Evolutionary conservation across 2,888 invertebrate genomes (phyloP).

Genomic region (Hedychridium roseum): DNA sequence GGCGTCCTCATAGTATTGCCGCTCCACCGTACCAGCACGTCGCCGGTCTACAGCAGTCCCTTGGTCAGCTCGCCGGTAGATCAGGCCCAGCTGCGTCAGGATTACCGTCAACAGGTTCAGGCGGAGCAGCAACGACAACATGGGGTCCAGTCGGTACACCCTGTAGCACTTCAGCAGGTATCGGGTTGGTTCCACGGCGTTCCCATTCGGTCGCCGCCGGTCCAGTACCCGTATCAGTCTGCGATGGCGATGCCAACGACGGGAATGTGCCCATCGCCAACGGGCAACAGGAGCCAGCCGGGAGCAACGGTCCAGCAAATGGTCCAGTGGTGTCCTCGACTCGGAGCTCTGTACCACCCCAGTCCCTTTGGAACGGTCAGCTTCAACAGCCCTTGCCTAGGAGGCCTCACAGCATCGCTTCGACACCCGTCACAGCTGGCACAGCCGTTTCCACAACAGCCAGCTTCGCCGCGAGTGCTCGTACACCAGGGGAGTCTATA

Average conservation of each 20-base stretch:
- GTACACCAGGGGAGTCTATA: conserved; percentile 55
- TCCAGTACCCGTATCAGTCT: conserved; percentile 46
- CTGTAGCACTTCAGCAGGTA: conserved; percentile 26
- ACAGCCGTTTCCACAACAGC: conserved; percentile 39
- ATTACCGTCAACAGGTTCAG: conserved; percentile 12
- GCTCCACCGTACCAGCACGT: conserved; percentile 63
- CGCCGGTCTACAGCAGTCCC: conserved; percentile 60
- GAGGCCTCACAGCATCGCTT: conserved; percentile 73
- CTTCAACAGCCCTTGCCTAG: conserved; percentile 57
- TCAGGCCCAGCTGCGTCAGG: conserved; percentile 26
- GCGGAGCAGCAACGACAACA: conserved; percentile 22
- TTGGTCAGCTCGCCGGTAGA: conserved; percentile 47
- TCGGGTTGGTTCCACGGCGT: conserved; percentile 41
- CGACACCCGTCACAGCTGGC: conserved; percentile 57
- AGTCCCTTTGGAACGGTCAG: conserved; percentile 59
- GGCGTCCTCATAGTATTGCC: conserved; percentile 69
- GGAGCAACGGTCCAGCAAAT: conserved; percentile 27
- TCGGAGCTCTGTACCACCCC: conserved; percentile 57
- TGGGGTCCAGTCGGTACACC: conserved; percentile 26
- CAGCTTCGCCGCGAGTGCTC: conserved; percentile 30
- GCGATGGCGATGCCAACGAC: conserved; percentile 25
- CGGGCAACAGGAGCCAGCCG: conserved; percentile 26
- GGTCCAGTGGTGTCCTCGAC: conserved; percentile 36
- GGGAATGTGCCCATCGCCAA: conserved; percentile 35
- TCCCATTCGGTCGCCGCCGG: conserved; percentile 49